Conservation (phyloP, 2,888 invertebrate genomes). For the Pediacus dermestoides region DNA sequence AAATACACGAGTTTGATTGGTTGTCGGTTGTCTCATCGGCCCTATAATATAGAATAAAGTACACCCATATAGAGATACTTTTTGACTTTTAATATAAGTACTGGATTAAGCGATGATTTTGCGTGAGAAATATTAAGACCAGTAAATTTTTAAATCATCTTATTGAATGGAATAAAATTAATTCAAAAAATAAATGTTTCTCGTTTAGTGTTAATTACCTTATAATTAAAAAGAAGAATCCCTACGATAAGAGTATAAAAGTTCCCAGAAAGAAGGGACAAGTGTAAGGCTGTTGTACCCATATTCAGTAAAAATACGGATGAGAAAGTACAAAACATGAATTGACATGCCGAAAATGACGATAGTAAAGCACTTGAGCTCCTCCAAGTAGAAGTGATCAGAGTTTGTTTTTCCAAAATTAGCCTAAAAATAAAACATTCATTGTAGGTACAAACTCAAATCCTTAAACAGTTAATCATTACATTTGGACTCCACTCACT, state of each 20-base stretch:
- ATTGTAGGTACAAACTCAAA: too few species aligned
- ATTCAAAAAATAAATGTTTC: conserved; percentile 10
- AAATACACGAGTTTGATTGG: too few species aligned
- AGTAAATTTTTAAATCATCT: too few species aligned
- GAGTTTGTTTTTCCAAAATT: conserved; percentile 65
- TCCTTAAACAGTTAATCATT: conserved; percentile 43
- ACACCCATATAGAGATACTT: too few species aligned
- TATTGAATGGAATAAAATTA: too few species aligned
- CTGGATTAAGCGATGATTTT: too few species aligned
- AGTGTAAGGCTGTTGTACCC: conserved; percentile 77
- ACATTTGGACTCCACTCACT: conserved; percentile 75
- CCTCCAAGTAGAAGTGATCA: conserved; percentile 64
- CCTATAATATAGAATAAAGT: too few species aligned
- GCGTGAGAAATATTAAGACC: too few species aligned
- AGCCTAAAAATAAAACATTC: conserved; percentile 45
- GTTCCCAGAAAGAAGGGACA: conserved; percentile 78
- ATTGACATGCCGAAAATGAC: conserved; percentile 63
- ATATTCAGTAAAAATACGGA: conserved; percentile 72
- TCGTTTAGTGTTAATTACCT: conserved; percentile 53
- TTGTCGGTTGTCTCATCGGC: too few species aligned
- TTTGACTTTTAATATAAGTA: too few species aligned
- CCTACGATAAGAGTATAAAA: conserved; percentile 81
- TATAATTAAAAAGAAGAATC: conserved; percentile 75
- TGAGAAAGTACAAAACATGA: conserved; percentile 71
- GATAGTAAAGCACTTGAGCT: conserved; percentile 58